Conservation (phyloP, 2,888 invertebrate genomes). For the Galerucella pusilla region DNA sequence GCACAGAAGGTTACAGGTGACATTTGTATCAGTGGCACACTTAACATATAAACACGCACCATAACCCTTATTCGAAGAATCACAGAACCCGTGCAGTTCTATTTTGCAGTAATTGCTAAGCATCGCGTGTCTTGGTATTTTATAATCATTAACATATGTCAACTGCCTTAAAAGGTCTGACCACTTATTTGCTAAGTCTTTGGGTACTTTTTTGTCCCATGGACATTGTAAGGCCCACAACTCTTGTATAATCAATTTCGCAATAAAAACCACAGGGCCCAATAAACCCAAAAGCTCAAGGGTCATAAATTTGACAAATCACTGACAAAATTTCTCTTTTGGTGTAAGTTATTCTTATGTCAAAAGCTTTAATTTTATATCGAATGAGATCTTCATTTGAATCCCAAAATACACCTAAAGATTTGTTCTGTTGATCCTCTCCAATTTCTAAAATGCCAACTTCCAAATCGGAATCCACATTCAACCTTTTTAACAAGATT, state of each 20-base stretch:
- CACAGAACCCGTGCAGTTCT: no score
- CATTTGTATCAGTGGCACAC: not conserved
- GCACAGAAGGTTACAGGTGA: not conserved
- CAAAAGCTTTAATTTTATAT: not conserved
- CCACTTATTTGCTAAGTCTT: not conserved
- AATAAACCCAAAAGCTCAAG: not conserved
- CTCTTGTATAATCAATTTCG: not conserved
- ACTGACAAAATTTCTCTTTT: not conserved
- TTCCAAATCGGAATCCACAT: no score
- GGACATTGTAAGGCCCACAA: not conserved
- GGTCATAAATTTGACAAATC: not conserved
- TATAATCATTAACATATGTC: no score
- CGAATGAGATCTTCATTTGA: conserved; percentile 6
- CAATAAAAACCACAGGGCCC: not conserved
- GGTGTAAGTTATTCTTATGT: no score
- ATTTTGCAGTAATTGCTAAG: no score
- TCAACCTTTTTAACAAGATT: no score
- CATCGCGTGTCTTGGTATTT: no score
- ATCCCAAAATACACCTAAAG: conserved; percentile 16
- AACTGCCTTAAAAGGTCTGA: no score
- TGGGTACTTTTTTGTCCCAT: not conserved
- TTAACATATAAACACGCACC: not conserved
- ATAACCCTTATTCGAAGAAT: no score
- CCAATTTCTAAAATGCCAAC: conserved; percentile 34
- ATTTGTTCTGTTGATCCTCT: conserved; percentile 23